Percentiles rank a stretch among this genome's conserved stretches.
These are phyloP conservation scores for Metaphire vulgaris DNA, from an alignment of 1,140 invertebrate genomes.

Conservation along the genomic window DNA sequence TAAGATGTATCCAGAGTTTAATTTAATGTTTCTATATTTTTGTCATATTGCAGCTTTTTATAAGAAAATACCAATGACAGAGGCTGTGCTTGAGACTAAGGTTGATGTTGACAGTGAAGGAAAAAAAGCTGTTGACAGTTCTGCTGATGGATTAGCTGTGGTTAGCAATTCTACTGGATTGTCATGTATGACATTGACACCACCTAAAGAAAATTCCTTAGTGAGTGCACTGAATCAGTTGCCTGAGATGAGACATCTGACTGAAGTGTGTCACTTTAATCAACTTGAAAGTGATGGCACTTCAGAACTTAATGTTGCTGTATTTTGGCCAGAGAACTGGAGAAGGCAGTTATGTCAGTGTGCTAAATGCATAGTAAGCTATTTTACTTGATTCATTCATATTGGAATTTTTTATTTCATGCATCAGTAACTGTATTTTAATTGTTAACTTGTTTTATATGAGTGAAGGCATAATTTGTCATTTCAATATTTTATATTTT, in stretches of 20 bases:
- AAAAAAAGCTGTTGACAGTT: not conserved
- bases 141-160: not conserved
- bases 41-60: conserved; percentile 24
- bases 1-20: too few relatives aligned
- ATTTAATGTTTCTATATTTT: too few relatives aligned
- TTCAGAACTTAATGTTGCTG: conserved; percentile 39
- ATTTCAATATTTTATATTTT: not conserved
- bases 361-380: conserved; percentile 49
- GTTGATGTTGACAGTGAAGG: not conserved
- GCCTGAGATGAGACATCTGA: too few relatives aligned
- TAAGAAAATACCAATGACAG: not conserved
- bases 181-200: not conserved
- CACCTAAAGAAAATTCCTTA: not conserved
- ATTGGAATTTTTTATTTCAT: too few relatives aligned
- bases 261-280: not conserved
- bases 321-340: conserved; percentile 69
- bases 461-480: not conserved
- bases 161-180: not conserved
- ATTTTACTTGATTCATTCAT: too few relatives aligned
- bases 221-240: not conserved
- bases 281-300: not conserved
- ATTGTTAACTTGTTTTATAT: not conserved
- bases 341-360: conserved; percentile 65
- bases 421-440: too few relatives aligned
- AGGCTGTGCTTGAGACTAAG: not conserved